These are phyloP conservation scores for Flexamia atlantica DNA, from an alignment of 2,888 invertebrate species.

Conservation along the genomic window DNA sequence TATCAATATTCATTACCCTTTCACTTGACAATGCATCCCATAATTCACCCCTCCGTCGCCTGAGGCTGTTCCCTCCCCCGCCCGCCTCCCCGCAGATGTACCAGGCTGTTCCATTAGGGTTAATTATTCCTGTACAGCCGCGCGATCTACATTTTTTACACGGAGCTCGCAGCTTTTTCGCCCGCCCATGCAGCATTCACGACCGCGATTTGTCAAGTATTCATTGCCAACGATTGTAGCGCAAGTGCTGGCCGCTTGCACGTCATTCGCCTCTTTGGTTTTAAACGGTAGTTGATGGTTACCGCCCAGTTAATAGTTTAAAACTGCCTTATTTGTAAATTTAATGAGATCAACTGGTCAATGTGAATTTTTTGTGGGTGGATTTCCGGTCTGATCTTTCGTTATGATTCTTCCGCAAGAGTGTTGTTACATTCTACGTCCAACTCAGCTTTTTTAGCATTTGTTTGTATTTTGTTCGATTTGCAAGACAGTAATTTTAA, in stretches of 20 bases:
- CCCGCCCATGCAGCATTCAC: slow-evolving; percentile 3
- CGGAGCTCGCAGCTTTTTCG: slow-evolving; percentile 46
- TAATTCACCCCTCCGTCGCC: background rate
- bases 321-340: too few relatives aligned
- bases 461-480: too few relatives aligned
- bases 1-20: slow-evolving; percentile 13
- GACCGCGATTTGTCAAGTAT: slow-evolving; percentile 15
- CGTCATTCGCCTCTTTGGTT: background rate
- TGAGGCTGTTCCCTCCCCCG: too few relatives aligned
- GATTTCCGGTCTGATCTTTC: too few relatives aligned
- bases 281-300: background rate
- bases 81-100: background rate
- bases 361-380: too few relatives aligned
- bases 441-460: too few relatives aligned
- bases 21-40: background rate
- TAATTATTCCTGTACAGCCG: slow-evolving; percentile 34
- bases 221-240: background rate
- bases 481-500: too few relatives aligned
- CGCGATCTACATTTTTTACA: slow-evolving; percentile 42
- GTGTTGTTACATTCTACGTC: too few relatives aligned
- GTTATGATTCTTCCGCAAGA: too few relatives aligned
- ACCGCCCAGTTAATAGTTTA: too few relatives aligned
- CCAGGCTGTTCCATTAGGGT: slow-evolving; percentile 42
- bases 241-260: background rate
- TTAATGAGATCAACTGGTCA: too few relatives aligned